phyloP scores from a whole-genome alignment of 2,113 vertebrate species.

The Seriola rivoliana region DNA sequence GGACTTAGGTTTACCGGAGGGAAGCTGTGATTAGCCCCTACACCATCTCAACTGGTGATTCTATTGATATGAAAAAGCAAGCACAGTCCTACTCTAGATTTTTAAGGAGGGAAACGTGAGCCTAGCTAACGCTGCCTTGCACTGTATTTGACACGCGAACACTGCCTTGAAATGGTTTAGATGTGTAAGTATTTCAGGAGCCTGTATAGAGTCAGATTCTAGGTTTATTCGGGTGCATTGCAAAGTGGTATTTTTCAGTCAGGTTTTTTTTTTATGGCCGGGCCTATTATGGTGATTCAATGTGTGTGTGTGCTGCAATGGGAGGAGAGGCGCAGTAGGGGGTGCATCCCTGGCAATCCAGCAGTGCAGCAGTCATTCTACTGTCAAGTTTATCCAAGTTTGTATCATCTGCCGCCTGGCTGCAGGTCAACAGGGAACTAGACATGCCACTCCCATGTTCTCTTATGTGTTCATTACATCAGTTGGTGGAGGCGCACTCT shows the following conservation, averaged over 20 bases:
- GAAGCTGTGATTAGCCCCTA: conserved; percentile 62
- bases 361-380: conserved; percentile 26
- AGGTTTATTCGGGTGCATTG: conserved; percentile 14
- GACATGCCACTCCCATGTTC: conserved; percentile 2
- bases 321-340: conserved; percentile 19
- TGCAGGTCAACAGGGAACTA: not conserved
- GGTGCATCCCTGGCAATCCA: conserved; percentile 17
- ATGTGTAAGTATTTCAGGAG: conserved; percentile 41
- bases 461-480: conserved; percentile 1
- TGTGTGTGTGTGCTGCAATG: conserved; percentile 1
- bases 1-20: conserved; percentile 47
- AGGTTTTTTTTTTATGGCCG: not conserved
- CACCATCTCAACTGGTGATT: conserved; percentile 44
- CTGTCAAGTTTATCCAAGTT: conserved; percentile 34
- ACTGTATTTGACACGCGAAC: conserved; percentile 49
- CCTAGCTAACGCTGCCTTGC: conserved; percentile 10
- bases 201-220: conserved; percentile 19
- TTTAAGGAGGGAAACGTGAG: conserved; percentile 14
- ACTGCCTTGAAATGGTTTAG: conserved; percentile 34
- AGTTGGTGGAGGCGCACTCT: not conserved
- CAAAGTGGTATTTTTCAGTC: conserved; percentile 31
- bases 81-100: conserved; percentile 18
- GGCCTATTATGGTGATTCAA: conserved; percentile 9
- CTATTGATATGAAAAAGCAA: conserved; percentile 58
- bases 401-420: conserved; percentile 2